Percentiles rank a stretch among this genome's conserved stretches.
Conservation (phyloP, 2,113 vertebrate genomes). For the Turdus rufiventris region DNA sequence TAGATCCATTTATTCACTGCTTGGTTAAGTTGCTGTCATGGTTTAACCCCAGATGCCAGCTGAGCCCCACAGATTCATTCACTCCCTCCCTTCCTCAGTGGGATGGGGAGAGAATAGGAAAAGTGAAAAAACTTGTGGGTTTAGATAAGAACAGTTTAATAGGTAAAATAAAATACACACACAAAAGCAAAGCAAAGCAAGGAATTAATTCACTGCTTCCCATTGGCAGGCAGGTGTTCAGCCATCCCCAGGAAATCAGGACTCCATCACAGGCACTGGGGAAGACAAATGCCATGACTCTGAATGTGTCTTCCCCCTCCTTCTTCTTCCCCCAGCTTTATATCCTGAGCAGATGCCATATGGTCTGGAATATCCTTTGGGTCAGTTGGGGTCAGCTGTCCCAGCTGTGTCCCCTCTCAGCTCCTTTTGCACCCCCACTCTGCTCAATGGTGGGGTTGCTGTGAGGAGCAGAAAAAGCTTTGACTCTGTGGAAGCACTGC, state of each 20-base stretch:
- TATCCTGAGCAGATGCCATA: not conserved
- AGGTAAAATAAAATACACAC: not conserved
- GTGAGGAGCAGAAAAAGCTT: not conserved
- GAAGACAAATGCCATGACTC: not conserved
- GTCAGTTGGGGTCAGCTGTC: not conserved
- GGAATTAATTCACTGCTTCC: not conserved
- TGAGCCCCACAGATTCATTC: not conserved
- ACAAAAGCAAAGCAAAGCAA: not conserved
- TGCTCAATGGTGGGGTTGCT: not conserved
- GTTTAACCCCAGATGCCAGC: not conserved
- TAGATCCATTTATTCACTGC: not conserved
- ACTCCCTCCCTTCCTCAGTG: not conserved
- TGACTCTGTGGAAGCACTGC: not conserved
- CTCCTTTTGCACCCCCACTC: not conserved
- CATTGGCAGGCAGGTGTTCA: not conserved
- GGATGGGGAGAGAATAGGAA: not conserved
- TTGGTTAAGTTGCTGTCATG: not conserved
- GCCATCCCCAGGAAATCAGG: not conserved
- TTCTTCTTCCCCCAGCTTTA: not conserved
- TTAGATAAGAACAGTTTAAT: not conserved
- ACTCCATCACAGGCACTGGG: not conserved
- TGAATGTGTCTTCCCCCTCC: not conserved
- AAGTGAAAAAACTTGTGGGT: not conserved
- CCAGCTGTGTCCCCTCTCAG: not conserved
- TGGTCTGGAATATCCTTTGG: not conserved